Conservation (phyloP, 1,140 invertebrate species). For the Scaptomyza montana region DNA sequence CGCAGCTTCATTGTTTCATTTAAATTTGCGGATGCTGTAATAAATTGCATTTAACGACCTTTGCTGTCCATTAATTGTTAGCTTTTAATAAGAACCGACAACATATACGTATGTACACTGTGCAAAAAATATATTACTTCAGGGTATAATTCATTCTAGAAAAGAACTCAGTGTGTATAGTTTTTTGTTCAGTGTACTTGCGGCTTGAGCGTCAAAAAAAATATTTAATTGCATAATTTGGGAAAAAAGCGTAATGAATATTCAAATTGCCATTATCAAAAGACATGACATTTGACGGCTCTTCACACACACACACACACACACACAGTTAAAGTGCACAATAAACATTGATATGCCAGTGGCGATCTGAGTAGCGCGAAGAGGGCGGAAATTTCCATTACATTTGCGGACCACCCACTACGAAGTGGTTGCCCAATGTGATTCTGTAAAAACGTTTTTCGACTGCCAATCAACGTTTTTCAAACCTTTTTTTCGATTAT, state of each 20-base stretch:
- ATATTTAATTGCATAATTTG: conserved; percentile 45
- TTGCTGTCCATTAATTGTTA: conserved; percentile 56
- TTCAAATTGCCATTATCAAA: conserved; percentile 44
- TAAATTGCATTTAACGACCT: conserved; percentile 73
- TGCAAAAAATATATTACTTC: background rate
- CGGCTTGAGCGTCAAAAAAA: background rate
- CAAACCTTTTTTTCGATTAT: conserved; percentile 39
- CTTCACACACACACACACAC: background rate
- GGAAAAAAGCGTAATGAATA: conserved; percentile 38
- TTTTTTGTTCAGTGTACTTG: background rate
- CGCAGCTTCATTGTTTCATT: conserved; percentile 6
- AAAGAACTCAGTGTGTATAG: no score
- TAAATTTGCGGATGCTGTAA: conserved; percentile 53
- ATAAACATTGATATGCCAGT: conserved; percentile 11
- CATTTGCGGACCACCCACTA: conserved; percentile 27
- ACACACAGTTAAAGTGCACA: background rate
- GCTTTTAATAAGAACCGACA: conserved; percentile 21
- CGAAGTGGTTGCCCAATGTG: background rate
- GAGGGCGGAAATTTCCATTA: conserved; percentile 4
- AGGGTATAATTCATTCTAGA: no score
- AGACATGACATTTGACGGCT: conserved; percentile 21
- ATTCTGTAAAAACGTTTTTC: conserved; percentile 35
- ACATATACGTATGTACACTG: background rate
- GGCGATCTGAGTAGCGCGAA: no score
- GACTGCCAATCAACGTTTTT: conserved; percentile 65